phyloP scores from a whole-genome alignment of 1,140 invertebrate genomes.

The Amphibalanus amphitrite region DNA sequence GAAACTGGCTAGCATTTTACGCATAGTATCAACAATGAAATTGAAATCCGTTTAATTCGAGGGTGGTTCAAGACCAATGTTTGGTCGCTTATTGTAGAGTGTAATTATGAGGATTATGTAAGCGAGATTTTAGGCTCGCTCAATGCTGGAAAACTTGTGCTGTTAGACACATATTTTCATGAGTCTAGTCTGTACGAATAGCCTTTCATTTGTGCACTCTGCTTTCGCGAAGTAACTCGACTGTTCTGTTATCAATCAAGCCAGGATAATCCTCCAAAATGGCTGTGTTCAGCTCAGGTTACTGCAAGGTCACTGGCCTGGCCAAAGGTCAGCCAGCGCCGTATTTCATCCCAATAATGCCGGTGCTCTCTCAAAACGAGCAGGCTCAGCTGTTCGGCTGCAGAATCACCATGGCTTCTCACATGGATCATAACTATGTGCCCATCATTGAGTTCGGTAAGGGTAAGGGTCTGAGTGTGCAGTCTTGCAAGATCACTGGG shows the following conservation, averaged over 20 bases:
- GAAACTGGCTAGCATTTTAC: too few species aligned
- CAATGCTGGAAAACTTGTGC: too few species aligned
- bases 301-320: background rate
- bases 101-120: too few species aligned
- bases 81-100: too few species aligned
- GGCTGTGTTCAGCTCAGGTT: background rate
- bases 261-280: background rate
- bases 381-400: conserved; percentile 3
- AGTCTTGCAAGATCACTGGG: background rate
- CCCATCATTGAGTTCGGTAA: background rate
- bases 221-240: too few species aligned
- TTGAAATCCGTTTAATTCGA: too few species aligned
- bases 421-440: conserved; percentile 3
- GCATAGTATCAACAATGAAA: too few species aligned
- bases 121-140: too few species aligned
- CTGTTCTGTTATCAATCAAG: background rate
- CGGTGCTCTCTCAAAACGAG: background rate
- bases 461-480: background rate
- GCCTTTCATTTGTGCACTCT: too few species aligned
- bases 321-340: background rate
- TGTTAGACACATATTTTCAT: too few species aligned
- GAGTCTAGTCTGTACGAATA: too few species aligned
- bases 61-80: too few species aligned
- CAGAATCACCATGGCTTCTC: background rate
- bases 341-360: conserved; percentile 1